Percentiles rank a stretch among this genome's conserved stretches.
phyloP scores from a whole-genome alignment of 2,888 invertebrate species.

The Drosophila nr. perissopoda region DNA sequence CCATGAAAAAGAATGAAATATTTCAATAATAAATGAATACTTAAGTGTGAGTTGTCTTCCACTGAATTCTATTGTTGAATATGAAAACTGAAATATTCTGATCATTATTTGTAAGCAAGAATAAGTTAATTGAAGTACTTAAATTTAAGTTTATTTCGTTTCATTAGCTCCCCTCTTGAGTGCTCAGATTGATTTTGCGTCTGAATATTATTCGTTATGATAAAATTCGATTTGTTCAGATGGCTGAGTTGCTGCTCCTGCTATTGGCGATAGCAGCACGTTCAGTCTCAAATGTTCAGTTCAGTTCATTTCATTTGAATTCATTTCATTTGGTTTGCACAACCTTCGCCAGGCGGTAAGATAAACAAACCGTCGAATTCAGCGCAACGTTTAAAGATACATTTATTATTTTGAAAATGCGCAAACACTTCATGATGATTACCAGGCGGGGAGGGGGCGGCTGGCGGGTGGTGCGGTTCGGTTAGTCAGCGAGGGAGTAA shows the following conservation, averaged over 20 bases:
- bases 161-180: not conserved
- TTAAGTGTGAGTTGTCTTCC: not conserved
- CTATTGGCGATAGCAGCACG: slow-evolving; percentile 23
- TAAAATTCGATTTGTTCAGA: not conserved
- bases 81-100: not conserved
- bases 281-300: slow-evolving; percentile 5
- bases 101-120: not conserved
- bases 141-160: not conserved
- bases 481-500: slow-evolving; percentile 29
- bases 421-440: slow-evolving; percentile 74
- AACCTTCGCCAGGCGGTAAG: slow-evolving; percentile 45
- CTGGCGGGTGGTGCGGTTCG: not conserved
- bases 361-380: slow-evolving; percentile 50
- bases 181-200: not conserved
- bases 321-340: slow-evolving; percentile 26
- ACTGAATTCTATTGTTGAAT: not conserved
- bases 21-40: not conserved
- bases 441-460: slow-evolving; percentile 8
- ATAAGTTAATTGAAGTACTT: not conserved
- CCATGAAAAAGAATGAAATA: too few relatives aligned
- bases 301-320: slow-evolving; percentile 21
- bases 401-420: slow-evolving; percentile 65
- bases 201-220: not conserved
- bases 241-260: not conserved
- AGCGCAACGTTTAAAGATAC: slow-evolving; percentile 65